Conservation (phyloP, 1,140 invertebrate species). For the Formica selysi region DNA sequence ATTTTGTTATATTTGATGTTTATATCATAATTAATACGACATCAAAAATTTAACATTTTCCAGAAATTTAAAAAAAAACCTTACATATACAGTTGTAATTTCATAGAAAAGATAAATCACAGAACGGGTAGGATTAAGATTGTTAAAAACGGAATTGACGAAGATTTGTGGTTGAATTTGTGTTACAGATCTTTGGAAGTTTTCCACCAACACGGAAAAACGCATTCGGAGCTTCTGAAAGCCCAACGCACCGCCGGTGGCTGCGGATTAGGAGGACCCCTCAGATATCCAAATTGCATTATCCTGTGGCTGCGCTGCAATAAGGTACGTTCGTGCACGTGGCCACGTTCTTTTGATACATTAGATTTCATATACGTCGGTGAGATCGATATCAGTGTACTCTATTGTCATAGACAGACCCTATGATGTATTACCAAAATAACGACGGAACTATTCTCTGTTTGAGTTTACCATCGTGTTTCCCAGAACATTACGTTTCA, state of each 20-base stretch:
- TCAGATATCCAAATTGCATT: conserved; percentile 90
- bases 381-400: conserved; percentile 19
- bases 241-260: conserved; percentile 91
- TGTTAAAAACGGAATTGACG: neutral
- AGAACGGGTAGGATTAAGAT: neutral
- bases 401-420: conserved; percentile 24
- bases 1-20: neutral
- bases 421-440: conserved; percentile 31
- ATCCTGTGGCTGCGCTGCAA: conserved; percentile 95
- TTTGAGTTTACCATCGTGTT: conserved; percentile 10
- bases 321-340: conserved; percentile 86
- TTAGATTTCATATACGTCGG: neutral
- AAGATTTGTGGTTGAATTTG: neutral
- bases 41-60: neutral
- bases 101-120: neutral
- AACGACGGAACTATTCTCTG: neutral
- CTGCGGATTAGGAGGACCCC: conserved; percentile 89
- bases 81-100: neutral
- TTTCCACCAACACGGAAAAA: conserved; percentile 88
- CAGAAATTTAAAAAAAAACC: neutral
- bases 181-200: conserved; percentile 91
- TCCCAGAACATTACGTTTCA: conserved; percentile 6
- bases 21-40: neutral
- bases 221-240: conserved; percentile 90
- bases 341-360: neutral